Conservation (phyloP, 2,888 invertebrate genomes). For the Idaea dimidiata region DNA sequence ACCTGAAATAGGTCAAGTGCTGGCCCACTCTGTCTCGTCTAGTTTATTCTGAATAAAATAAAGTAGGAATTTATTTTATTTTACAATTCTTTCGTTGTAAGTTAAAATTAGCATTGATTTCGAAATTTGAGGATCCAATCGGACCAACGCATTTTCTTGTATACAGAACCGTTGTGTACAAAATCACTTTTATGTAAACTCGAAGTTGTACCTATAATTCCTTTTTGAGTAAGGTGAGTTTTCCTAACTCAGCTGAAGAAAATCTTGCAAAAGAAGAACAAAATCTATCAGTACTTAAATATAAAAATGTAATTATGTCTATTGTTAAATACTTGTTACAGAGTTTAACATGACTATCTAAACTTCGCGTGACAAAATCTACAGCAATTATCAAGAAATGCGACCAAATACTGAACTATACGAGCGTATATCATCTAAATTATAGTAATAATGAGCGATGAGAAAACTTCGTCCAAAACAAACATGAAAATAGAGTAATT, state of each 20-base stretch:
- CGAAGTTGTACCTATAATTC: no score
- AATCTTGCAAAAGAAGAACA: no score
- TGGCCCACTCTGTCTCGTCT: conserved; percentile 31
- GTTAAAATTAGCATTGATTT: not conserved
- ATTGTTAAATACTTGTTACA: no score
- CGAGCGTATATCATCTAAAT: conserved; percentile 26
- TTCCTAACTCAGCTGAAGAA: no score
- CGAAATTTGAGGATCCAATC: no score
- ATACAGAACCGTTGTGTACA: no score
- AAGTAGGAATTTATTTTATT: conserved; percentile 4
- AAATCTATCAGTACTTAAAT: no score
- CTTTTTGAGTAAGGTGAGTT: no score
- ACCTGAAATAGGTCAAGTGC: conserved; percentile 74
- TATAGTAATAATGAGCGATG: conserved; percentile 27
- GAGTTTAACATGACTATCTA: no score
- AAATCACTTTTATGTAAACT: no score
- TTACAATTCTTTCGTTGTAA: not conserved
- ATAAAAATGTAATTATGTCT: no score
- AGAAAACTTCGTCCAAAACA: conserved; percentile 28
- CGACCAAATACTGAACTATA: conserved; percentile 7
- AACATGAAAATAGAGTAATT: conserved; percentile 39
- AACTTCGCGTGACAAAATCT: conserved; percentile 12
- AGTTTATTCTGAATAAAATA: conserved; percentile 4
- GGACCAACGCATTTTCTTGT: no score
- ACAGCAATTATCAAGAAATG: conserved; percentile 27